Evolutionary conservation across 2,888 invertebrate species (phyloP), one percentile per base, ranked within the genome.

Genomic region (Scrobipalpa costella): DNA sequence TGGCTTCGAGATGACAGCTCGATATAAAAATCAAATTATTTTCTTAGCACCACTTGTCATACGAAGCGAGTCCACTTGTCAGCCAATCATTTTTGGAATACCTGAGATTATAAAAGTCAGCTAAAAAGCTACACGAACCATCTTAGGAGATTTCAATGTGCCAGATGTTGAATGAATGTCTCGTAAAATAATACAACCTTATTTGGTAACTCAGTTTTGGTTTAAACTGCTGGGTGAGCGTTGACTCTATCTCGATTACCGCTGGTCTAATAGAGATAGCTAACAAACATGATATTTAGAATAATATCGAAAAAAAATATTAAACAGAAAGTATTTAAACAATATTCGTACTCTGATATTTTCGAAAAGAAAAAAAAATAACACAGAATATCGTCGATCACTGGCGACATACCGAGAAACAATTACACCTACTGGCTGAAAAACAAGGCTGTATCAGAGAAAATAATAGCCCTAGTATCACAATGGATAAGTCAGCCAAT

Each of bases 11-110:
- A 83, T 81, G 80, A 78, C 81, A 74, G 76, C 81, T 83, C 82
- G 85, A 86, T 85, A 84, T 87, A 85, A 84, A 83, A 82, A 85
- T 85, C 80, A 79, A 83, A 85, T 82, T 81, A 76, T 40, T 34
- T 49, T 33, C 34, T 49, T 60, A 47, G 49, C n/a, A 60, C n/a
- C 38, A 73, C 82, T 79, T 76, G 79, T 80, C 77, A 70, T 72
- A 69, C 66, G 64, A 63, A 49, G 67, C 65, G n/a, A n/a, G n/a
- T n/a, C n/a, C 38, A 19, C 57, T 38, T 17, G 21, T 57, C n/a
- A 5, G 44, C n/a, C 44, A 44, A 44, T 44, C 44, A 21, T 49
- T 49, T 49, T 49, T 52, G 13, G 50, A 13, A 21, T 52, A 11
- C 21, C 21, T 21, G 1, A 27, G 27, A 27, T 27, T n/a, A n/a